These are phyloP conservation scores for Drosophila tsacasi DNA, from an alignment of 1,140 invertebrate genomes.

Conservation along the genomic window DNA sequence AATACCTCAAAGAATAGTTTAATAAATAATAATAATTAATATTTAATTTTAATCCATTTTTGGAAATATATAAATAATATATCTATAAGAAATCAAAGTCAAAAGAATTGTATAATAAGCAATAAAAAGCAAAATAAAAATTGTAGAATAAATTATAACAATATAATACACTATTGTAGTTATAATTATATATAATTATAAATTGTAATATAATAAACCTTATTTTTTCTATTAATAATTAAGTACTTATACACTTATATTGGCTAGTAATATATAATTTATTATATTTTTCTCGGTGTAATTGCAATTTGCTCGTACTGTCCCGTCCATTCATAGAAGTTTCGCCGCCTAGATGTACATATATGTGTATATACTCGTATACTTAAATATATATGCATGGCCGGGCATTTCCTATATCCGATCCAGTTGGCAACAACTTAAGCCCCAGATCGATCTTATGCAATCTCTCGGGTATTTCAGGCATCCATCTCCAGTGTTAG, in stretches of 20 bases:
- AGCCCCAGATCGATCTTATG: constrained; percentile 32
- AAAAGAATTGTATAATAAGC: background rate
- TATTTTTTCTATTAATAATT: no score
- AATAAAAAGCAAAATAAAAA: no score
- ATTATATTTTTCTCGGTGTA: background rate
- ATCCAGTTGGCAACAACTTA: constrained; percentile 31
- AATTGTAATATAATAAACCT: no score
- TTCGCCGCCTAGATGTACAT: constrained; percentile 8
- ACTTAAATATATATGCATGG: constrained; percentile 8
- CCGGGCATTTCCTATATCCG: constrained; percentile 58
- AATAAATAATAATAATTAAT: no score
- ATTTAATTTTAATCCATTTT: no score
- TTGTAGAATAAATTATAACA: no score
- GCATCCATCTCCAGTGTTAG: constrained; percentile 26
- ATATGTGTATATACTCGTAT: constrained; percentile 31
- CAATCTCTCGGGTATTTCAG: constrained; percentile 58
- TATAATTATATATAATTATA: no score
- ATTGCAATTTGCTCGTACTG: constrained; percentile 24
- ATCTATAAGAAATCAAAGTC: no score
- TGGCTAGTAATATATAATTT: no score
- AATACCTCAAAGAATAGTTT: no score
- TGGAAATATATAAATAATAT: background rate
- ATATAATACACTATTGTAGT: no score
- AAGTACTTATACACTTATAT: no score
- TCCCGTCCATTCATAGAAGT: constrained; percentile 48